Conservation (phyloP, 2,113 vertebrate species). For the Odontesthes bonariensis region DNA sequence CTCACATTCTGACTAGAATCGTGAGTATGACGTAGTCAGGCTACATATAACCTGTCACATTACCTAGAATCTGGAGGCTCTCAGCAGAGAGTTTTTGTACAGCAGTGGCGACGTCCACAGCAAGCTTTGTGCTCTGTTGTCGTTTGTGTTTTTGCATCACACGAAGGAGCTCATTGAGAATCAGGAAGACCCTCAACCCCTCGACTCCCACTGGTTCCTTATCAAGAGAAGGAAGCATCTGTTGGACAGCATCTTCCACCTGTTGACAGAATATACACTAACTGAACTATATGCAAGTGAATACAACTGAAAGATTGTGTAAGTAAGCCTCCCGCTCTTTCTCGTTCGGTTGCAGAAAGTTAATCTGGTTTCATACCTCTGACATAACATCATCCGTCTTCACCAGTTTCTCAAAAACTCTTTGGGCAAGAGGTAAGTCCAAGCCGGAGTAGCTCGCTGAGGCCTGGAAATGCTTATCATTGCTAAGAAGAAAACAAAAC, state of each 20-base stretch:
- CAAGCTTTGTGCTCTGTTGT: constrained; percentile 1
- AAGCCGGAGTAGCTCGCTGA: constrained; percentile 55
- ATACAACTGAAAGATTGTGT: neutral
- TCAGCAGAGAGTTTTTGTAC: constrained; percentile 41
- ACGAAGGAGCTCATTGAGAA: constrained; percentile 65
- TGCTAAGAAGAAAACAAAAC: constrained; percentile 30
- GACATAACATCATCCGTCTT: constrained; percentile 24
- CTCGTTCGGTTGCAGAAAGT: neutral
- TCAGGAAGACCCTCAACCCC: constrained; percentile 61
- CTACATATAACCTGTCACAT: too few relatives aligned
- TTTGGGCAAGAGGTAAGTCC: constrained; percentile 50
- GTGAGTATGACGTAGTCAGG: too few relatives aligned
- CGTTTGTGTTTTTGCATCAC: constrained; percentile 14
- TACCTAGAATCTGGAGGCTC: constrained; percentile 65
- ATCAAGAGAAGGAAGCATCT: constrained; percentile 36
- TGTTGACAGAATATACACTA: constrained; percentile 7
- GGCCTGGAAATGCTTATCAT: constrained; percentile 71
- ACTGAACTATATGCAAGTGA: neutral
- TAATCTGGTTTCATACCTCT: constrained; percentile 52
- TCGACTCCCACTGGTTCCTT: constrained; percentile 46
- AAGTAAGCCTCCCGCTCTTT: neutral
- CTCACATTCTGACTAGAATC: too few relatives aligned
- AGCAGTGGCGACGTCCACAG: constrained; percentile 32
- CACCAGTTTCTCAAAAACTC: constrained; percentile 65
- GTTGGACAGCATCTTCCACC: constrained; percentile 41